Conservation (phyloP, 2,113 vertebrate genomes). For the Takifugu bimaculatus region DNA sequence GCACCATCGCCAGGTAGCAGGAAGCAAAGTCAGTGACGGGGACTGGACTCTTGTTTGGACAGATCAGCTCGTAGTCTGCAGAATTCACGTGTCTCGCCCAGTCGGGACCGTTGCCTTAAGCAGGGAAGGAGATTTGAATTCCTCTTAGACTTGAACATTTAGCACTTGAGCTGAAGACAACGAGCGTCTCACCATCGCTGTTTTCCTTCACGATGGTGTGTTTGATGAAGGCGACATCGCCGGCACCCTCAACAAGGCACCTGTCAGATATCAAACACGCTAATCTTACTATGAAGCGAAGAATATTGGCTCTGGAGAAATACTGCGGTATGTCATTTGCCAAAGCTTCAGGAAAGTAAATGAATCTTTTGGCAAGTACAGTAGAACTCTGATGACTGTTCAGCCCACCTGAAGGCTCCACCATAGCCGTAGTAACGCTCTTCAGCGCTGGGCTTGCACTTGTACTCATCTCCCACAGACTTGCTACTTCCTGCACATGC, state of each 20-base stretch:
- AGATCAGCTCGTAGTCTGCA: constrained; percentile 63
- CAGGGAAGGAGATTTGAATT: background rate
- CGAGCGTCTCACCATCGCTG: constrained; percentile 68
- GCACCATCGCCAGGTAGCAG: constrained; percentile 64
- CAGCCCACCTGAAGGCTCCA: constrained; percentile 81
- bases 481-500: constrained; percentile 73
- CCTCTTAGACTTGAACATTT: background rate
- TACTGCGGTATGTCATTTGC: background rate
- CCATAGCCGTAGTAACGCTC: constrained; percentile 83
- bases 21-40: background rate
- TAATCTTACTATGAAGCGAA: background rate
- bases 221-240: constrained; percentile 88
- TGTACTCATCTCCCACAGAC: constrained; percentile 40
- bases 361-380: no score
- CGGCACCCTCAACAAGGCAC: constrained; percentile 80
- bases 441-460: constrained; percentile 71
- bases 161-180: background rate
- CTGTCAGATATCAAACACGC: constrained; percentile 57
- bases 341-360: background rate
- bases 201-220: constrained; percentile 80
- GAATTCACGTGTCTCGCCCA: constrained; percentile 54
- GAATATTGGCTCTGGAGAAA: no score
- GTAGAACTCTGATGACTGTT: no score
- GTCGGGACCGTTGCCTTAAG: constrained; percentile 30
- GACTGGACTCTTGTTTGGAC: constrained; percentile 31